Evolutionary conservation across 2,888 invertebrate species (phyloP), one percentile per base, ranked within the genome.

Genomic region (Herminia tarsipennalis): DNA sequence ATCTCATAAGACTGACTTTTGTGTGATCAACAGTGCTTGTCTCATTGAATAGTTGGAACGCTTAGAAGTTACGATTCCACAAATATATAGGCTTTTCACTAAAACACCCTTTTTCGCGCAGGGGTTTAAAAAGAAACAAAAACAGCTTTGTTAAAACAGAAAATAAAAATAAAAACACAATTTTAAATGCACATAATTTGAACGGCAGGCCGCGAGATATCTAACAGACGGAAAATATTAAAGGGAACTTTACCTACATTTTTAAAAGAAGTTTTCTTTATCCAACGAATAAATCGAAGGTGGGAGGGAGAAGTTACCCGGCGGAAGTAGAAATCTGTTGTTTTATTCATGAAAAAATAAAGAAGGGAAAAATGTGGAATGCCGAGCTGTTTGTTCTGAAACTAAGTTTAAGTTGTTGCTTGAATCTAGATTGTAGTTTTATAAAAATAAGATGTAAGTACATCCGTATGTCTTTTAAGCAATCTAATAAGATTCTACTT

Each of bases 311-410:
- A 86, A 86, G 71, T 86, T 84, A 79, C 76, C 70, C 83, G 77
- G 64, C 82, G 85, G 81, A 86, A 86, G 86, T 81, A 87, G 84
- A 84, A 79, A 87, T 86, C 89, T 88, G 88, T 88, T 91, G 89
- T 90, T 90, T 91, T 91, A 91, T 91, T 91, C 91, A 90, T 91
- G 85, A 87, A 88, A 86, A 88, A 87, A 86, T 77, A 81, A 84
- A 84, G 75, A 73, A 78, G 73, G 85, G 81, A 81, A 83, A 85
- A 83, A 81, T 80, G 79, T 76, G 78, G 77, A 73, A 78, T 70
- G 70, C 78, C 69, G 69, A 81, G 73, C 73, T 69, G 74, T 78
- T 77, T 65, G 60, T 67, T 65, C 56, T 40, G 57, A 73, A 74
- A 70, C 72, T 73, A 71, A 63, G 56, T 53, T 55, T 35, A 52